phyloP scores from a whole-genome alignment of 2,888 invertebrate genomes.

The Lithophane ornitopus region DNA sequence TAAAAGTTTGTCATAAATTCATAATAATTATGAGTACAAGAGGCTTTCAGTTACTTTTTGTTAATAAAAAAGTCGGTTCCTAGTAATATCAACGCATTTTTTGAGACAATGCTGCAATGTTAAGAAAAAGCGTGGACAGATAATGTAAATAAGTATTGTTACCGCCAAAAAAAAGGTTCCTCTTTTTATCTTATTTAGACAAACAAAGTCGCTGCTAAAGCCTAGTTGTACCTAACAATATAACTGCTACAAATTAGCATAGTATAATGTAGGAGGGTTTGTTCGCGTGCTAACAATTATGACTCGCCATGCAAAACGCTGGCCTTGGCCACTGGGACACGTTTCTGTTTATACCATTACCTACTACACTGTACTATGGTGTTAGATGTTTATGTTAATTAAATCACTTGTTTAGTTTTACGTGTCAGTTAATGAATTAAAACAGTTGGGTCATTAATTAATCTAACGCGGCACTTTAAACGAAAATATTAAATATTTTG shows the following conservation, averaged over 20 bases:
- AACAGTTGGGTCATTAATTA: conserved; percentile 1
- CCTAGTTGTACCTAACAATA: conserved; percentile 35
- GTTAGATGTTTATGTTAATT: conserved; percentile 22
- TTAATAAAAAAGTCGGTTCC: background rate
- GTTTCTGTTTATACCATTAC: conserved; percentile 18
- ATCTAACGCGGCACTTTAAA: background rate
- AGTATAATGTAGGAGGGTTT: conserved; percentile 52
- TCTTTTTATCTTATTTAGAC: background rate
- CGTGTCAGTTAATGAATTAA: conserved; percentile 26
- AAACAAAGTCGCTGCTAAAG: conserved; percentile 25
- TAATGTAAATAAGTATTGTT: background rate
- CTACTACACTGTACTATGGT: background rate
- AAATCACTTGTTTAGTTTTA: conserved; percentile 29
- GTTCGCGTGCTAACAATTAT: conserved; percentile 64
- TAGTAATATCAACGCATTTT: background rate
- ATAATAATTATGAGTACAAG: background rate
- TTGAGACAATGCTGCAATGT: background rate
- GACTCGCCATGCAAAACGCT: conserved; percentile 58
- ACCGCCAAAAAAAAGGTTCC: conserved; percentile 2
- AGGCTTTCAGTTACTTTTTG: background rate
- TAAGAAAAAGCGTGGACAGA: background rate
- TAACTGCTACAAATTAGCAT: conserved; percentile 47
- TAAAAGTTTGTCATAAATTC: background rate
- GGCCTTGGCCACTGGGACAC: conserved; percentile 50
- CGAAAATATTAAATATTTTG: background rate